A percentile compares a stretch with the other conserved stretches of the same genome.
phyloP scores from a whole-genome alignment of 2,888 invertebrate species.

The Archips crataeganus region DNA sequence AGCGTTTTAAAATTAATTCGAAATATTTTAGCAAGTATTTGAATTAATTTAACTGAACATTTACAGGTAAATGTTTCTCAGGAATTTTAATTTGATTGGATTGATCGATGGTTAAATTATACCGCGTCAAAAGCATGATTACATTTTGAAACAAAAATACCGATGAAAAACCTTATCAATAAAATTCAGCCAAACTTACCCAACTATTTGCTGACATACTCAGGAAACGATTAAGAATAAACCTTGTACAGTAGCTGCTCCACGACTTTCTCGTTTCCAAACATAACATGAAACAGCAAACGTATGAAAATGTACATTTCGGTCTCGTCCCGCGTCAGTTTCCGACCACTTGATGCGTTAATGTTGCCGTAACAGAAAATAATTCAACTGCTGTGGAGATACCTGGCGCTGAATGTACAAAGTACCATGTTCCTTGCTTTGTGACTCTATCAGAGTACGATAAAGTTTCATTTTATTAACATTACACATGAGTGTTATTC shows the following conservation, averaged over 20 bases:
- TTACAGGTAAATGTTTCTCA: too few relatives aligned
- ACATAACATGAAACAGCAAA: not conserved
- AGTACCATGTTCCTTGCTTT: not conserved
- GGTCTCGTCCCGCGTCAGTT: not conserved
- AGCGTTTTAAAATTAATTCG: too few relatives aligned
- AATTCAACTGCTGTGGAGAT: not conserved
- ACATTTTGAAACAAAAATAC: too few relatives aligned
- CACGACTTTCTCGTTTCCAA: not conserved
- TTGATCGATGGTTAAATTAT: too few relatives aligned
- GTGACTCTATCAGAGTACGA: conserved; percentile 21
- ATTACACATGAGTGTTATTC: conserved; percentile 44
- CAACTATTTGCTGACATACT: too few relatives aligned
- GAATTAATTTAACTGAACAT: too few relatives aligned
- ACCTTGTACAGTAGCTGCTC: not conserved
- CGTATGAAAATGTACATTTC: not conserved
- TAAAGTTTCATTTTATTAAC: conserved; percentile 37
- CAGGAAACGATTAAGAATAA: too few relatives aligned
- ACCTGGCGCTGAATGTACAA: conserved; percentile 5
- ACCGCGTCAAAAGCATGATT: too few relatives aligned
- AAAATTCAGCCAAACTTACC: too few relatives aligned
- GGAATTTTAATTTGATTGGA: too few relatives aligned
- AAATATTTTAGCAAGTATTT: too few relatives aligned
- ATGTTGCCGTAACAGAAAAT: conserved; percentile 4
- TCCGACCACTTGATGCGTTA: conserved; percentile 2
- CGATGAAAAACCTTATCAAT: too few relatives aligned